Conservation (phyloP, 2,113 vertebrate species). For the Petroica traversi region DNA sequence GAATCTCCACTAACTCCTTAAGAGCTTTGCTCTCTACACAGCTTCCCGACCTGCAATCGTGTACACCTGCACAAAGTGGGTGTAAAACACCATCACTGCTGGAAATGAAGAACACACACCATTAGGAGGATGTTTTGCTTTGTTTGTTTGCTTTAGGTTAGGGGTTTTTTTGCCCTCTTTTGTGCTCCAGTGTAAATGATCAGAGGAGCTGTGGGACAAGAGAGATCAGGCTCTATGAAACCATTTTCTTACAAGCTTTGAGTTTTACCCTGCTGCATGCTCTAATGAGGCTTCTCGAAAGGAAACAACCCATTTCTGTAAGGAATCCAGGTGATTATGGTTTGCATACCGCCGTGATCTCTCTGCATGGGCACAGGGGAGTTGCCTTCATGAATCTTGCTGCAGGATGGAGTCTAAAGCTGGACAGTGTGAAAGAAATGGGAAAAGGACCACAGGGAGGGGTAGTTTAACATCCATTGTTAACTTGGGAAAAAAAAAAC, state of each 20-base stretch:
- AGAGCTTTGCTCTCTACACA: constrained; percentile 1
- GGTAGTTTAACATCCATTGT: not conserved
- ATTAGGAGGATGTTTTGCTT: constrained; percentile 13
- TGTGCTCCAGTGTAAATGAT: constrained; percentile 25
- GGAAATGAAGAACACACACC: not conserved
- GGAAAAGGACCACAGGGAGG: constrained; percentile 10
- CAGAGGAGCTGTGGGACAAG: not conserved
- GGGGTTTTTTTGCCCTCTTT: not conserved
- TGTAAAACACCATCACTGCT: not conserved
- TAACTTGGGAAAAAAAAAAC: not conserved
- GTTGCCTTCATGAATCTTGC: constrained; percentile 1
- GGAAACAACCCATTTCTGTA: constrained; percentile 31
- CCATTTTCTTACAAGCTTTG: not conserved
- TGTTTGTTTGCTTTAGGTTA: constrained; percentile 27
- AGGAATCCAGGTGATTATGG: constrained; percentile 35
- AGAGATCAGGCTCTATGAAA: not conserved
- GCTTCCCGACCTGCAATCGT: not conserved
- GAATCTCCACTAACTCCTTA: constrained; percentile 28
- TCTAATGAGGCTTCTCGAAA: constrained; percentile 39
- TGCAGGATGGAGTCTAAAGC: constrained; percentile 15
- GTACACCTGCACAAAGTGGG: not conserved
- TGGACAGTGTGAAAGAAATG: constrained; percentile 9
- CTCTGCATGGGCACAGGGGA: constrained; percentile 17
- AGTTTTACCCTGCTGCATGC: constrained; percentile 10
- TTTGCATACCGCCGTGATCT: not conserved